Percentiles rank a stretch among this genome's conserved stretches.
phyloP scores from a whole-genome alignment of 1,140 invertebrate genomes.

The Pogonomyrmex californicus region DNA sequence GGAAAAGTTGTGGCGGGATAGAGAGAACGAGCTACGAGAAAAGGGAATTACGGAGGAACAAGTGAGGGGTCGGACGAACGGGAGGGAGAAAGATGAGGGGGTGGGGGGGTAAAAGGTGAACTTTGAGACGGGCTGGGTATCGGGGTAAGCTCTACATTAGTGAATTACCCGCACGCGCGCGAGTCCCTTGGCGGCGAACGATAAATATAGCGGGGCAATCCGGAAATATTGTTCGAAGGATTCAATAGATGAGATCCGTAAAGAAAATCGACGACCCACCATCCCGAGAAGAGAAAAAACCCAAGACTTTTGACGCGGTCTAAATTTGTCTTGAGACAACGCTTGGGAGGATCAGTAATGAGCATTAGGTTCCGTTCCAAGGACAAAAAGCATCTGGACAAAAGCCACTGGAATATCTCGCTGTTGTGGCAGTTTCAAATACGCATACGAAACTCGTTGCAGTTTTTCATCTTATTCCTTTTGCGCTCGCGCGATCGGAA shows the following conservation, averaged over 20 bases:
- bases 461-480: no score
- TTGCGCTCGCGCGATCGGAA: background rate
- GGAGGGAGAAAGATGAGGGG: slow-evolving; percentile 66
- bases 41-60: slow-evolving; percentile 43
- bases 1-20: slow-evolving; percentile 54
- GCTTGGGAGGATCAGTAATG: slow-evolving; percentile 1
- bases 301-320: no score
- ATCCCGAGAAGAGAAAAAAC: background rate
- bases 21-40: slow-evolving; percentile 49
- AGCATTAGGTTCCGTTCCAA: background rate
- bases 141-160: slow-evolving; percentile 80
- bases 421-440: no score
- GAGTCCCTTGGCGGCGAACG: slow-evolving; percentile 27
- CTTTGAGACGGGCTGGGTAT: slow-evolving; percentile 65
- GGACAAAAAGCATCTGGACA: background rate
- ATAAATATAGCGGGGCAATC: slow-evolving; percentile 35
- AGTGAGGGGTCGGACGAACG: slow-evolving; percentile 55
- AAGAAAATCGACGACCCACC: background rate
- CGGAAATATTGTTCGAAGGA: slow-evolving; percentile 50
- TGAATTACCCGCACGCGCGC: slow-evolving; percentile 76
- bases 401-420: background rate
- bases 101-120: slow-evolving; percentile 69
- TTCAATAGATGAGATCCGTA: slow-evolving; percentile 2
- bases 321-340: background rate
- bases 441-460: background rate